Percentiles rank a stretch among this genome's conserved stretches.
These are phyloP conservation scores for Ylistrum balloti DNA, from an alignment of 1,140 invertebrate species.

Conservation along the genomic window DNA sequence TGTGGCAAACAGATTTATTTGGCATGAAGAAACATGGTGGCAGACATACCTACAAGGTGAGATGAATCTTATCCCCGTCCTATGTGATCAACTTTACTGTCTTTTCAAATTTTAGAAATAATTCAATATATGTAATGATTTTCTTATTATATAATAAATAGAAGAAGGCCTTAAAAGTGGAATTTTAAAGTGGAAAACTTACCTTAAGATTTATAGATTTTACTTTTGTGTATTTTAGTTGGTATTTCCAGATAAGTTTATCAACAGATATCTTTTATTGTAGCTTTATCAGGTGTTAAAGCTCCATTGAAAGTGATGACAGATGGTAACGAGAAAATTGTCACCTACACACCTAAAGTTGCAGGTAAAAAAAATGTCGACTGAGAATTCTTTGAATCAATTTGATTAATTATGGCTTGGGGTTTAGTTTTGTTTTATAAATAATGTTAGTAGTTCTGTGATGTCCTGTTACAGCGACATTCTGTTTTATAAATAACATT, in stretches of 20 bases:
- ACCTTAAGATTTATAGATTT: not conserved
- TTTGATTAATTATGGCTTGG: too few species aligned
- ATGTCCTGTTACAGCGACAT: too few species aligned
- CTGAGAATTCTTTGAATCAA: too few species aligned
- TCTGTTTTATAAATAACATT: too few species aligned
- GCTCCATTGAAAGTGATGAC: slow-evolving; percentile 48
- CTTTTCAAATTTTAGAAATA: too few species aligned
- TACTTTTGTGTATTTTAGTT: not conserved
- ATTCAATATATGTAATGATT: too few species aligned
- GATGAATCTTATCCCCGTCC: not conserved
- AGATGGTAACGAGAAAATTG: not conserved
- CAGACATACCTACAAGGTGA: not conserved
- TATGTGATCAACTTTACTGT: too few species aligned
- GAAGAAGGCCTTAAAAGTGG: too few species aligned
- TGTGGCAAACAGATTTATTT: not conserved
- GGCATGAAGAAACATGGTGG: not conserved
- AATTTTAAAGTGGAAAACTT: too few species aligned
- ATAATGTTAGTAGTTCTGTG: too few species aligned
- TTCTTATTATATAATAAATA: too few species aligned
- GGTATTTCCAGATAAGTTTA: not conserved
- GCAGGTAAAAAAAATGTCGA: not conserved
- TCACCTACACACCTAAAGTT: not conserved
- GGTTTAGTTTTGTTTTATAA: too few species aligned
- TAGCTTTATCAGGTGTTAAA: slow-evolving; percentile 58
- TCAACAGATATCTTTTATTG: not conserved